phyloP scores from a whole-genome alignment of 2,888 invertebrate species.

The Andrena praecox region DNA sequence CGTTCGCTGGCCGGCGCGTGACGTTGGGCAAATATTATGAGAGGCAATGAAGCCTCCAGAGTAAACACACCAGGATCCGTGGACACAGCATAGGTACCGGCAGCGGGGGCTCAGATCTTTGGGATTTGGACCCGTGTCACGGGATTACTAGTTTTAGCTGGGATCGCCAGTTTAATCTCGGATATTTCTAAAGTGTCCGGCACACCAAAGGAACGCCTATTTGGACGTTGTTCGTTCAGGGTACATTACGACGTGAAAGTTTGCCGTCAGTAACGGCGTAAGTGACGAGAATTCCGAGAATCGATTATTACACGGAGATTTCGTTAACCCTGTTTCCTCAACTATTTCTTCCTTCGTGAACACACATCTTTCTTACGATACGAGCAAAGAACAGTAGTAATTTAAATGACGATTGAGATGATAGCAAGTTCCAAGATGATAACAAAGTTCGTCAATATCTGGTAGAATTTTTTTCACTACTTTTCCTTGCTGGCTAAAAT shows the following conservation, averaged over 20 bases:
- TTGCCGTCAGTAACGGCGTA: not conserved
- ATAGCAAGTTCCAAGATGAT: no score
- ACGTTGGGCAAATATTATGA: slow-evolving; percentile 84
- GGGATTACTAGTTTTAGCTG: slow-evolving; percentile 78
- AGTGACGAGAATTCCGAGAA: not conserved
- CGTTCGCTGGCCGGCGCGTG: slow-evolving; percentile 73
- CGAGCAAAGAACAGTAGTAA: no score
- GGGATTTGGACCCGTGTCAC: slow-evolving; percentile 79
- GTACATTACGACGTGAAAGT: not conserved
- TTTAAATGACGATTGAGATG: no score
- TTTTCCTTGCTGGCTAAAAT: no score
- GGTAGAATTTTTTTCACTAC: no score
- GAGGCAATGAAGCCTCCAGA: slow-evolving; percentile 83
- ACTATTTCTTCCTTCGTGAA: no score
- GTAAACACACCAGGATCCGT: slow-evolving; percentile 76
- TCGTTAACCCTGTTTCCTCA: no score
- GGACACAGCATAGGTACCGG: slow-evolving; percentile 60
- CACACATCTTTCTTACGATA: no score
- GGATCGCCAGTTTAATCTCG: slow-evolving; percentile 75
- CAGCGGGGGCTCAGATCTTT: slow-evolving; percentile 64
- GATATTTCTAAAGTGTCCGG: slow-evolving; percentile 63
- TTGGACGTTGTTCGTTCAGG: slow-evolving; percentile 1
- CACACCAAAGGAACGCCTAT: slow-evolving; percentile 18
- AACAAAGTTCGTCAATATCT: no score
- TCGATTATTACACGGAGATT: no score